Conservation (phyloP, 2,888 invertebrate genomes). For the Leptinotarsa juncta region DNA sequence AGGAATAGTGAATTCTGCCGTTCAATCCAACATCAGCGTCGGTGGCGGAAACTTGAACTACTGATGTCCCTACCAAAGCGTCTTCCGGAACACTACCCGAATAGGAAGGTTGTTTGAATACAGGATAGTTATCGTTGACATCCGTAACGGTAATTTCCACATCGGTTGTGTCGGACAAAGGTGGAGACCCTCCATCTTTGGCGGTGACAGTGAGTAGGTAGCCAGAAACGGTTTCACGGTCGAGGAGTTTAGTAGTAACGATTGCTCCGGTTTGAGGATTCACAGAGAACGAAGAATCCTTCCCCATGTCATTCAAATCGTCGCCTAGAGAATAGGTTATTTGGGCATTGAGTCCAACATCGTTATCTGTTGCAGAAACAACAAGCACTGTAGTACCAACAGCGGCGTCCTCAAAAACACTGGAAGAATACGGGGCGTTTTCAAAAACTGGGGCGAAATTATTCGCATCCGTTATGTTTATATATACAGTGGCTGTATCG, state of each 20-base stretch:
- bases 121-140: conserved; percentile 94
- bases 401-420: conserved; percentile 92
- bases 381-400: conserved; percentile 92
- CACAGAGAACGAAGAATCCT: conserved; percentile 81
- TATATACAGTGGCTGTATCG: conserved; percentile 89
- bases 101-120: conserved; percentile 85
- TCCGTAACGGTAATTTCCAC: conserved; percentile 95
- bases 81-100: conserved; percentile 88
- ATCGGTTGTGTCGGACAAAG: conserved; percentile 92
- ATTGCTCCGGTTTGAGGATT: conserved; percentile 95
- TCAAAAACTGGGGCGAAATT: conserved; percentile 94
- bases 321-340: conserved; percentile 83
- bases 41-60: conserved; percentile 74
- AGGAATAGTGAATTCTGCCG: conserved; percentile 84
- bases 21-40: conserved; percentile 90
- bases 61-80: conserved; percentile 76
- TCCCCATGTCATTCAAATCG: conserved; percentile 72
- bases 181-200: conserved; percentile 90
- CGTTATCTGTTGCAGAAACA: conserved; percentile 92
- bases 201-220: conserved; percentile 93
- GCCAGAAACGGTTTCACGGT: conserved; percentile 84
- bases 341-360: conserved; percentile 94
- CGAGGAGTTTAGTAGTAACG: conserved; percentile 84
- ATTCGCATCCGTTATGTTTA: conserved; percentile 95
- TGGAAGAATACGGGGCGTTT: conserved; percentile 90